Percentiles rank a stretch among this genome's conserved stretches.
Evolutionary conservation across 2,797 vertebrate species (phyloP).

Genomic region (Cossypha dichroa): DNA sequence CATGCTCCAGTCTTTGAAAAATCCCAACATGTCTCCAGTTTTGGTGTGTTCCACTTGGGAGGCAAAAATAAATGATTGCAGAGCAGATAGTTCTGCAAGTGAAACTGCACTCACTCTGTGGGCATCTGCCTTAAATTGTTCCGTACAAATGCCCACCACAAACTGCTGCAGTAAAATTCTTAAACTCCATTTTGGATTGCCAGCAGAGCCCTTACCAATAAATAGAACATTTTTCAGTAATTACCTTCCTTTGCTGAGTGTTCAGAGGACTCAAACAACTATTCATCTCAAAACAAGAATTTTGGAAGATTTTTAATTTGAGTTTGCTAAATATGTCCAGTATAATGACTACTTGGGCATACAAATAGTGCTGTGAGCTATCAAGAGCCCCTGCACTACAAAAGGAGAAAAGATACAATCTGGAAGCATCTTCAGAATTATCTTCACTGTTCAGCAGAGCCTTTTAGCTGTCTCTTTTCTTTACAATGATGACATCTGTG

Average conservation of each 20-base stretch:
- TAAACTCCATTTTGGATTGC: neutral
- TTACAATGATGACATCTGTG: neutral
- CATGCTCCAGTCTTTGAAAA: neutral
- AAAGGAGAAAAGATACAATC: neutral
- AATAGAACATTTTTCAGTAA: neutral
- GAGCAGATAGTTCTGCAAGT: neutral
- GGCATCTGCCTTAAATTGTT: neutral
- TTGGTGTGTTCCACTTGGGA: neutral
- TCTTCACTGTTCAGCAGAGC: neutral
- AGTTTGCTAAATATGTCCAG: neutral
- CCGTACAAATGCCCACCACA: neutral
- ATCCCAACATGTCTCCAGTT: neutral
- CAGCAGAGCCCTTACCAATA: neutral
- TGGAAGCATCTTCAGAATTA: neutral
- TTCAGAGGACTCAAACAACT: neutral
- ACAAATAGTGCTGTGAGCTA: accelerated
- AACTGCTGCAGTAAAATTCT: neutral
- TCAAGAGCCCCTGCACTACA: neutral
- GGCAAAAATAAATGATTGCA: neutral
- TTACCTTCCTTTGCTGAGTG: neutral
- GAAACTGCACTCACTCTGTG: neutral
- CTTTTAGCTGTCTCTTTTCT: neutral
- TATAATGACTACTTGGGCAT: neutral
- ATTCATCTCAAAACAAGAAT: neutral
- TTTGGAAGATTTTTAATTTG: neutral